Base-by-base conservation (phyloP, 2,888 invertebrate species). In the Sarcophaga carnaria region DNA sequence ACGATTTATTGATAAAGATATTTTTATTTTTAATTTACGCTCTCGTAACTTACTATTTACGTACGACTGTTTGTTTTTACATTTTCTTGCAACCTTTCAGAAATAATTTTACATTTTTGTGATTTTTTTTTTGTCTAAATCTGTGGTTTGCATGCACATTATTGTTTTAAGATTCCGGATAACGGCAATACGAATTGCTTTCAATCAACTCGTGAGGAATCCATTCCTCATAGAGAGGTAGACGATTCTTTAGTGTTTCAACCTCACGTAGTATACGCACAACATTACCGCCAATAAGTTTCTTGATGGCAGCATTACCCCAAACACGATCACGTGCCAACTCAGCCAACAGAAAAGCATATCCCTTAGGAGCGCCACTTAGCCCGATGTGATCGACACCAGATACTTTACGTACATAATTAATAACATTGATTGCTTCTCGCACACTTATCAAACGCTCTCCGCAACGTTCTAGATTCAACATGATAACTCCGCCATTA, bases 351-450 rank as follows among this genome's bases (percentile, higher is more conserved):
- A 96, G 91, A 27, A 95, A 93, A 0, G 96, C 95, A 90, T 95
- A 96, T 85, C 93, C 93, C 70, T 93, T 92, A 86, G 94, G 94
- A 4, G 94, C 93, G 14, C 94, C 92, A 27, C 96, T 96, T 45
- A 96, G 93, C 4, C 96, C 96, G 80, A 96, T 95, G 89, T 96
- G 95, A 90, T 96, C 95, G 59, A 95, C 95, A 12, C 96, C 96
- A 69, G 95, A 95, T 72, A 95, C 94, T 88, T 94, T 94, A 71
- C 95, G 94, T 88, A 96, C 95, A 92, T 96, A 95, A 92, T 96
- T 95, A 88, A 96, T 95, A 89, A 95, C 95, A 88, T 94, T 95
- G 89, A 93, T 92, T 49, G 93, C 93, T 86, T 94, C 94, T 1
- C 93, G 92, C 0, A 93, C 93, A 54, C 92, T 91, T 47, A 94